Conservation (phyloP, 2,888 invertebrate genomes). For the Dicycla oo region DNA sequence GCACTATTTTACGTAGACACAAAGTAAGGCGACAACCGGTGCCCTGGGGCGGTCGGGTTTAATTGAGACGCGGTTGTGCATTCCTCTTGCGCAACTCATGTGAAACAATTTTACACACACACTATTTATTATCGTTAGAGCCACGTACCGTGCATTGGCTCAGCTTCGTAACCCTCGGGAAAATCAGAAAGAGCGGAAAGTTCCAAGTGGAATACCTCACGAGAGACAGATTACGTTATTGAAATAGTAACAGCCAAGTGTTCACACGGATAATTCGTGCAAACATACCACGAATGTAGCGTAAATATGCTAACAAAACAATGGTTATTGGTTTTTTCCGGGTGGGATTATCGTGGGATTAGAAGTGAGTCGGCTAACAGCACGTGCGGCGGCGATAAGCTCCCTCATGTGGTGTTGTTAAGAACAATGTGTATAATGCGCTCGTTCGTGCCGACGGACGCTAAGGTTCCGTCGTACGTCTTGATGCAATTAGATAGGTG, state of each 20-base stretch:
- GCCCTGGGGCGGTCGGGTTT: constrained; percentile 74
- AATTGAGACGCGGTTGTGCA: constrained; percentile 79
- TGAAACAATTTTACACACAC: constrained; percentile 71
- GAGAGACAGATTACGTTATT: constrained; percentile 79
- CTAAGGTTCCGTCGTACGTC: constrained; percentile 71
- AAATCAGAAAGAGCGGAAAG: constrained; percentile 69
- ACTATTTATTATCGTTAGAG: constrained; percentile 64
- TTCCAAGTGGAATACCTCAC: constrained; percentile 72
- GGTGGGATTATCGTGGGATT: constrained; percentile 86
- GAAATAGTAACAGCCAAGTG: constrained; percentile 76
- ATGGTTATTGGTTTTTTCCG: constrained; percentile 87
- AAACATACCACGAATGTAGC: constrained; percentile 80
- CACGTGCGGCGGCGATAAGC: constrained; percentile 82
- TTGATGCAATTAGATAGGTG: constrained; percentile 80
- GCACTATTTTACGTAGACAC: constrained; percentile 77
- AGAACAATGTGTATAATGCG: constrained; percentile 75
- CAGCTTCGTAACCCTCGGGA: constrained; percentile 55
- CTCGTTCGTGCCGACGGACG: constrained; percentile 72
- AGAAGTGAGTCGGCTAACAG: constrained; percentile 73
- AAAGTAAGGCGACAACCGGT: constrained; percentile 76
- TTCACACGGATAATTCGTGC: constrained; percentile 81
- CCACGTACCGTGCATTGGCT: constrained; percentile 73
- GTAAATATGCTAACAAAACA: constrained; percentile 85
- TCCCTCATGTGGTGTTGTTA: constrained; percentile 67
- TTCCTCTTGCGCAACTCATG: constrained; percentile 71